Evolutionary conservation across 2,888 invertebrate species (phyloP), one percentile per base, ranked within the genome.

Genomic region (Oscheius myriophilus): DNA sequence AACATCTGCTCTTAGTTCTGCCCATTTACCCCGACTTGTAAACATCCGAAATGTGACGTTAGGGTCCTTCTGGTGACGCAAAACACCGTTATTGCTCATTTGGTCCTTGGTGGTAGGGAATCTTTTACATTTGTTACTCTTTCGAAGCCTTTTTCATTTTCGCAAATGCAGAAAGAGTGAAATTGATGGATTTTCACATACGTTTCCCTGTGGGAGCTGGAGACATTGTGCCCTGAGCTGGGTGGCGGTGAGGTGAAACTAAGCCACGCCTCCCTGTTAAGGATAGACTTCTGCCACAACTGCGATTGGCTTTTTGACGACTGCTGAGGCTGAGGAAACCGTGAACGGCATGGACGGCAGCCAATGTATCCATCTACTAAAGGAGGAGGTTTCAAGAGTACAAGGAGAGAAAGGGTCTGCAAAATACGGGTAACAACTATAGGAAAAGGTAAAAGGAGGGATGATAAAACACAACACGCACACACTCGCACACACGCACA

Each of bases 271-370:
- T 39, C 23, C 61, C 67, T 25, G 51, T 45, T 1, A 67, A 39
- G 7, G 61, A 53, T 16, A 61, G 42, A 0, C 52, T 52, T 7
- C 59, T 51, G 23, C 54, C 55, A 23, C 54, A 49, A 14, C 45
- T 39, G 16, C 61, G 49, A 12, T 53, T 53, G 2, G 42, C 42
- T 39, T 49, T 43, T 2, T 57, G 62, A n/a, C 57, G 45, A 21
- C 58, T 26, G 52, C 23, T 46, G 7, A 68, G 26, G 1, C 43
- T 41, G 6, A 68, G 43, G 14, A 68, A 55, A 18, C 68, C 68
- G 62, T 62, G 68, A 12, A 68, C 42, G 6, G 62, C 53, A 26
- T 59, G 59, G 23, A 67, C 67, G 16, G 52, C 63, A n/a, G 55
- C 62, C 11, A 68, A 45, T 12, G 46, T 21, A 46, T 68, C 63